phyloP scores from a whole-genome alignment of 2,797 vertebrate species.

The Anomalospiza imberbis region DNA sequence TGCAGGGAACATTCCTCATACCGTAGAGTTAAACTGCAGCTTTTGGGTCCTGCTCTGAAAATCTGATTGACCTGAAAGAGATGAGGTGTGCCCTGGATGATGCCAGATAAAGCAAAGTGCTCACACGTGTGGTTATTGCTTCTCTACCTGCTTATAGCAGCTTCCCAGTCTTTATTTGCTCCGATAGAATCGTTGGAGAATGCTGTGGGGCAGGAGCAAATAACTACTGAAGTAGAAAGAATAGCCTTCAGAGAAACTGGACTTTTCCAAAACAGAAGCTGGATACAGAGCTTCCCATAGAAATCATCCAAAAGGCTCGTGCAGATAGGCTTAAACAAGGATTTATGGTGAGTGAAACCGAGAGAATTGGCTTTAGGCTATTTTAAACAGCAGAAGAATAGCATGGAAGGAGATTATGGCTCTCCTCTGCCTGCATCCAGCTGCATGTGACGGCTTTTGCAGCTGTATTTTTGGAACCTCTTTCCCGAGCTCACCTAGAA shows the following conservation, averaged over 20 bases:
- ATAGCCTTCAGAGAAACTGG: background rate
- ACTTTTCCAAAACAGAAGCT: background rate
- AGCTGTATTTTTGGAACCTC: slow-evolving; percentile 41
- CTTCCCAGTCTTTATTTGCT: background rate
- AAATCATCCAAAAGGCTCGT: background rate
- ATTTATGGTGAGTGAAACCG: background rate
- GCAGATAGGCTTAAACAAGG: background rate
- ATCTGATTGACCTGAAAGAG: background rate
- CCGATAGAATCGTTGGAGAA: rapidly evolving
- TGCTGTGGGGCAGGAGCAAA: background rate
- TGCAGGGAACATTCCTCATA: background rate
- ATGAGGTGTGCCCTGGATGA: background rate
- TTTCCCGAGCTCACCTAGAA: slow-evolving; percentile 22
- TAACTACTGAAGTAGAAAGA: background rate
- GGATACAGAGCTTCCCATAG: background rate
- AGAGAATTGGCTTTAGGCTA: background rate
- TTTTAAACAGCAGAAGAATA: background rate
- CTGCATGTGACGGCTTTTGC: background rate
- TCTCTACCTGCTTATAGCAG: background rate
- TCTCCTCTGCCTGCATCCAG: background rate
- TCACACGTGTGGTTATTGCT: background rate
- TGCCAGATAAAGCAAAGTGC: background rate
- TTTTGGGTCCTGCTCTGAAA: background rate
- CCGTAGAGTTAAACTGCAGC: background rate
- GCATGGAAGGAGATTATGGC: background rate